Conservation (phyloP, 2,797 vertebrate species). For the Dicrostonyx torquatus region DNA sequence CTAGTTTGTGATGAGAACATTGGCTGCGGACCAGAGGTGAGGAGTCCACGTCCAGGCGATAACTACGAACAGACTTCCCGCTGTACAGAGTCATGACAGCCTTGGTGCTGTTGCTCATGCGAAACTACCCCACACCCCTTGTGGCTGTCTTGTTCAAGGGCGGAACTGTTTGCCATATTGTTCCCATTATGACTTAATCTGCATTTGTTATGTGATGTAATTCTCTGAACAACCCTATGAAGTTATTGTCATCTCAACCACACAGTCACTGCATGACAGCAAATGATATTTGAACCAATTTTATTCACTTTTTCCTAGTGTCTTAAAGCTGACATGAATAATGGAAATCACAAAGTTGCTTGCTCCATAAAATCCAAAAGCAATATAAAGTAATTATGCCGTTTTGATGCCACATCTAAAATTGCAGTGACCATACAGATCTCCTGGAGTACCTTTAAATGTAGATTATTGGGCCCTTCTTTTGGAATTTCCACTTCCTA, state of each 20-base stretch:
- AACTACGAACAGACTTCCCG: conserved; percentile 56
- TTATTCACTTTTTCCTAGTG: background rate
- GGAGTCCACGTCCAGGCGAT: background rate
- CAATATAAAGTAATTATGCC: background rate
- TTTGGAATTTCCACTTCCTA: conserved; percentile 30
- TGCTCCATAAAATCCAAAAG: conserved; percentile 22
- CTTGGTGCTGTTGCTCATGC: background rate
- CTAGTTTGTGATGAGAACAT: conserved; percentile 7
- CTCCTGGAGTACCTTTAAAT: conserved; percentile 10
- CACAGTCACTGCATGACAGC: background rate
- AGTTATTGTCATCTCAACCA: conserved; percentile 1
- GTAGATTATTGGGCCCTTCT: background rate
- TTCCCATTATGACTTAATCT: conserved; percentile 60
- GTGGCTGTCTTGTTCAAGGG: background rate
- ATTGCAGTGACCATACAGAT: background rate
- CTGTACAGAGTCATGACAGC: conserved; percentile 1
- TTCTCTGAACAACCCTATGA: conserved; percentile 25
- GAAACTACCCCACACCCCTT: background rate
- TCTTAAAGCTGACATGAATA: conserved; percentile 23
- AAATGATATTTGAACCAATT: conserved; percentile 30
- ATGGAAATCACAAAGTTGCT: conserved; percentile 12
- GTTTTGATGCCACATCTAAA: conserved; percentile 27
- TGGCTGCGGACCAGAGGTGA: background rate
- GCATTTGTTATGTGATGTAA: conserved; percentile 6
- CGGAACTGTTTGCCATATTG: conserved; percentile 25